A percentile compares a stretch with the other conserved stretches of the same genome.
These are phyloP conservation scores for Parelbella ahira DNA, from an alignment of 2,888 invertebrate genomes.

Conservation along the genomic window DNA sequence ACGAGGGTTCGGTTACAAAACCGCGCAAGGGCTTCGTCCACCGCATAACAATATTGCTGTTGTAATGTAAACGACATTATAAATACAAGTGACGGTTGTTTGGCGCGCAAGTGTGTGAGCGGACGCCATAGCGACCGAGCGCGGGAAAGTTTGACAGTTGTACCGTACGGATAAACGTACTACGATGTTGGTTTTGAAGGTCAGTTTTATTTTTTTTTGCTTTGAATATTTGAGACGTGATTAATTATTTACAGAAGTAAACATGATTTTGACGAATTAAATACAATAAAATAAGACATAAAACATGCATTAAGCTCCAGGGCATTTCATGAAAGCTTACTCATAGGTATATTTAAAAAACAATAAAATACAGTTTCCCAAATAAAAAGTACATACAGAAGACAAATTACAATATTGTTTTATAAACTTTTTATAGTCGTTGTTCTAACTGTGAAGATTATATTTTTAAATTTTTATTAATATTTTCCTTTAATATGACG, in stretches of 20 bases:
- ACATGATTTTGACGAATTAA: background rate
- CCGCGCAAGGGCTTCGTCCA: conserved; percentile 54
- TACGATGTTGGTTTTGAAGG: conserved; percentile 73
- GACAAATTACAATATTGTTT: too few species aligned
- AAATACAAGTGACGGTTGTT: conserved; percentile 63
- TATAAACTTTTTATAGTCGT: too few species aligned
- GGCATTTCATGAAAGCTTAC: too few species aligned
- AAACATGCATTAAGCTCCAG: too few species aligned
- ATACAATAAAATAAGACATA: too few species aligned
- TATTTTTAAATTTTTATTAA: too few species aligned
- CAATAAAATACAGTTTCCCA: too few species aligned
- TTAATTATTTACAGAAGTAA: background rate
- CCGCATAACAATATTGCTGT: conserved; percentile 70
- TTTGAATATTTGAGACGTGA: too few species aligned
- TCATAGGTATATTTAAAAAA: too few species aligned
- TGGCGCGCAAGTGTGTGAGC: conserved; percentile 56
- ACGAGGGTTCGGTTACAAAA: conserved; percentile 64
- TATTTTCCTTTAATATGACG: too few species aligned
- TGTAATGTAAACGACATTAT: conserved; percentile 71
- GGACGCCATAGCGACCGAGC: conserved; percentile 52
- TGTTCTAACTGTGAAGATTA: too few species aligned
- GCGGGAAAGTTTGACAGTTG: conserved; percentile 63
- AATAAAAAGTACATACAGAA: too few species aligned
- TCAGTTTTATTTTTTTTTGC: conserved; percentile 46
- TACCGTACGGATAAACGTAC: conserved; percentile 41